phyloP scores from a whole-genome alignment of 2,113 vertebrate species.

The Gopherus evgoodei region DNA sequence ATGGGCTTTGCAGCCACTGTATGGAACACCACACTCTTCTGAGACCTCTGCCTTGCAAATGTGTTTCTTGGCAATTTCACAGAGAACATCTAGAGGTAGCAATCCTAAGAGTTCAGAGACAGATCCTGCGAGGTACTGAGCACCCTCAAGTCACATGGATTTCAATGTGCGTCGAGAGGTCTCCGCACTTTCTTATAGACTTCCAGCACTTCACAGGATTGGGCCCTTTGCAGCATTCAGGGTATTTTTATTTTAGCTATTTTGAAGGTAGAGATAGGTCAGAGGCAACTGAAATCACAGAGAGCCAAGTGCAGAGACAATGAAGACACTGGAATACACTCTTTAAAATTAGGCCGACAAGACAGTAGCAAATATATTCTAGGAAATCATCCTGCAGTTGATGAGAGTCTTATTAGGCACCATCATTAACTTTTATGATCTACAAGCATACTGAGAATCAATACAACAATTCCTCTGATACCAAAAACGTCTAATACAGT shows the following conservation, averaged over 20 bases:
- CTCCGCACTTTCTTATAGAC: neutral
- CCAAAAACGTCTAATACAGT: neutral
- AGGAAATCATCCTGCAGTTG: neutral
- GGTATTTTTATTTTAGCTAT: neutral
- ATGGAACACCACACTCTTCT: rapidly evolving
- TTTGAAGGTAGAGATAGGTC: neutral
- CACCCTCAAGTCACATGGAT: neutral
- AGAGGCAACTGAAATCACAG: neutral
- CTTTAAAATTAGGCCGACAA: neutral
- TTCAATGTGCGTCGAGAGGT: neutral
- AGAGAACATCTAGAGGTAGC: neutral
- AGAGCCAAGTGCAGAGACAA: neutral
- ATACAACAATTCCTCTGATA: neutral
- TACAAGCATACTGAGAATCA: neutral
- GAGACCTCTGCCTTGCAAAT: neutral
- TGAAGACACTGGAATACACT: neutral
- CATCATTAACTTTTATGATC: neutral
- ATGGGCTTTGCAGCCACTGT: neutral
- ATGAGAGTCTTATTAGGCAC: neutral
- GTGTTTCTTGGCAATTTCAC: rapidly evolving
- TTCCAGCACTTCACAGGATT: rapidly evolving
- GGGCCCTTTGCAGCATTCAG: neutral
- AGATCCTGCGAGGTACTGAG: neutral
- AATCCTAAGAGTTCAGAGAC: neutral
- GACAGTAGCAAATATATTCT: neutral